Percentiles rank a stretch among this genome's conserved stretches.
phyloP scores from a whole-genome alignment of 1,140 invertebrate species.

The Orussus abietinus region DNA sequence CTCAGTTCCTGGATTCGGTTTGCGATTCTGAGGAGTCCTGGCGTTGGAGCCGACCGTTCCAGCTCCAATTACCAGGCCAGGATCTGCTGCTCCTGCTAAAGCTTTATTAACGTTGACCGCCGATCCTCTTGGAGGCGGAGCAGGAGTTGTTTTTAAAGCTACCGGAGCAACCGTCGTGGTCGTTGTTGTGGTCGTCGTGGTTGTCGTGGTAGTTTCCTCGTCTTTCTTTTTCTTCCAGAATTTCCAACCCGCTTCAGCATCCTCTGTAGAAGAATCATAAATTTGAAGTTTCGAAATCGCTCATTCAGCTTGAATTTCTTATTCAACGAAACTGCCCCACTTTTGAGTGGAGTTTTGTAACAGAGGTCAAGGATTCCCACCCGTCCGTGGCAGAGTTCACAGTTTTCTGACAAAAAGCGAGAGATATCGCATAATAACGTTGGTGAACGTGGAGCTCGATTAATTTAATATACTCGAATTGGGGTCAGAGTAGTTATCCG shows the following conservation, averaged over 20 bases:
- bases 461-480: no score
- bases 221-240: slow-evolving; percentile 42
- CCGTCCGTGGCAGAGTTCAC: no score
- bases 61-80: slow-evolving; percentile 30
- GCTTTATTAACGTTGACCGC: slow-evolving; percentile 17
- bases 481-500: no score
- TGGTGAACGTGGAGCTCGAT: no score
- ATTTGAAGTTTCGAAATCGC: slow-evolving; percentile 8
- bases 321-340: no score
- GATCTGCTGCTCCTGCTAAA: slow-evolving; percentile 25
- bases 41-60: slow-evolving; percentile 23
- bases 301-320: no score
- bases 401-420: no score
- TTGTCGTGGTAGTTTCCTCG: slow-evolving; percentile 17
- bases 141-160: slow-evolving; percentile 9
- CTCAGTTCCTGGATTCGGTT: slow-evolving; percentile 42
- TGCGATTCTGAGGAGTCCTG: slow-evolving; percentile 21
- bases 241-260: slow-evolving; percentile 39
- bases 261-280: slow-evolving; percentile 12
- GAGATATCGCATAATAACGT: no score
- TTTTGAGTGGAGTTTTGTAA: no score
- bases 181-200: slow-evolving; percentile 13
- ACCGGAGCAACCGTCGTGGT: slow-evolving; percentile 8
- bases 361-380: no score
- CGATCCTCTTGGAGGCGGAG: no score